Conservation (phyloP, 2,888 invertebrate genomes). For the Sialis fuliginosa region DNA sequence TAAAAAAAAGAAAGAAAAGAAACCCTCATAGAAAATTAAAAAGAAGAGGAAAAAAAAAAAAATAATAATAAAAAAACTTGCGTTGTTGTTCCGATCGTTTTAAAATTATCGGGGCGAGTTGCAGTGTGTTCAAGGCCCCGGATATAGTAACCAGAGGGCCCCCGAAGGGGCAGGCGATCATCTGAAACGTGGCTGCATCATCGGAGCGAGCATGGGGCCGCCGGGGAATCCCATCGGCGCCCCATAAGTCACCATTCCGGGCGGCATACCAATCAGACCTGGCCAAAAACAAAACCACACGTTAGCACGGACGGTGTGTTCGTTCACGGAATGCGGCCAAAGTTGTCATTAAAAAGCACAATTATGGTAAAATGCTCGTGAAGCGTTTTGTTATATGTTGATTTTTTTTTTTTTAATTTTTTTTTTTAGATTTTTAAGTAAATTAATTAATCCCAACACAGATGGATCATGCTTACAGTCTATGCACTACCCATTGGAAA, state of each 20-base stretch:
- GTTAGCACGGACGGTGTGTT: not conserved
- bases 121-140: constrained; percentile 6
- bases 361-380: constrained; percentile 5
- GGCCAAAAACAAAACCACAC: constrained; percentile 6
- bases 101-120: not conserved
- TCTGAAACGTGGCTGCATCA: constrained; percentile 79
- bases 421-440: too few species aligned
- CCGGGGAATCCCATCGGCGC: constrained; percentile 25
- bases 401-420: too few species aligned
- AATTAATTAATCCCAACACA: too few species aligned
- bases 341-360: constrained; percentile 4
- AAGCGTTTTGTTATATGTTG: constrained; percentile 6
- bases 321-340: not conserved
- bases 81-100: not conserved
- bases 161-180: constrained; percentile 48
- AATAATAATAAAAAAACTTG: not conserved
- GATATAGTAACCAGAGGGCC: constrained; percentile 36
- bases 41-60: not conserved
- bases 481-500: too few species aligned
- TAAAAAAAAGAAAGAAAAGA: too few species aligned
- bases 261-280: constrained; percentile 29
- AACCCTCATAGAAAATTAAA: not conserved
- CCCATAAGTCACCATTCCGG: constrained; percentile 26
- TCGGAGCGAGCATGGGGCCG: constrained; percentile 27
- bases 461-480: too few species aligned